These are phyloP conservation scores for Rhineura floridana DNA, from an alignment of 2,113 vertebrate species.

Conservation along the genomic window DNA sequence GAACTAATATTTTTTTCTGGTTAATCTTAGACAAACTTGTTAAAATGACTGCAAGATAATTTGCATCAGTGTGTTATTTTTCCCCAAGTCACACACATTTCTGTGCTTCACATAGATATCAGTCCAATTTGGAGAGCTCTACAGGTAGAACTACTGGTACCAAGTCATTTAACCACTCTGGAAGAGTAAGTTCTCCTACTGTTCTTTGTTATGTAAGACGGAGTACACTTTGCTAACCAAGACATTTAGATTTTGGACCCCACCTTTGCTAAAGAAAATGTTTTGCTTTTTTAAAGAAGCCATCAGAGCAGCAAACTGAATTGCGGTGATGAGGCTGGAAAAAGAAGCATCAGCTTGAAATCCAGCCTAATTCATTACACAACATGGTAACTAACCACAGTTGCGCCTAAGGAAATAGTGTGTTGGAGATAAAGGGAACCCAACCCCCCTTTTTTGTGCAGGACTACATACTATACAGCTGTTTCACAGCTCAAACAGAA, in stretches of 20 bases:
- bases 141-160: too few species aligned
- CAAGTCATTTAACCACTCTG: not conserved
- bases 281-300: not conserved
- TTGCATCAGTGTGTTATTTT: not conserved
- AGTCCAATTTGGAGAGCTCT: not conserved
- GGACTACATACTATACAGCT: not conserved
- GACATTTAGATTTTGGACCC: not conserved
- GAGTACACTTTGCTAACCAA: not conserved
- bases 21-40: not conserved
- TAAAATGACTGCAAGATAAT: not conserved
- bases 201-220: not conserved
- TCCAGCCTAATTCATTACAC: not conserved
- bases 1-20: not conserved
- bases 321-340: not conserved
- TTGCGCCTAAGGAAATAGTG: not conserved
- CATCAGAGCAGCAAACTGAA: not conserved
- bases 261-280: not conserved
- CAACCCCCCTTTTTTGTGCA: rapidly evolving
- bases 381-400: not conserved
- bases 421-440: not conserved
- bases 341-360: not conserved
- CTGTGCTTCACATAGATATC: not conserved
- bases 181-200: not conserved
- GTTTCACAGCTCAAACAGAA: not conserved
- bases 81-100: not conserved